These are phyloP conservation scores for Apocheima hispidaria DNA, from an alignment of 2,888 invertebrate species.

Conservation along the genomic window DNA sequence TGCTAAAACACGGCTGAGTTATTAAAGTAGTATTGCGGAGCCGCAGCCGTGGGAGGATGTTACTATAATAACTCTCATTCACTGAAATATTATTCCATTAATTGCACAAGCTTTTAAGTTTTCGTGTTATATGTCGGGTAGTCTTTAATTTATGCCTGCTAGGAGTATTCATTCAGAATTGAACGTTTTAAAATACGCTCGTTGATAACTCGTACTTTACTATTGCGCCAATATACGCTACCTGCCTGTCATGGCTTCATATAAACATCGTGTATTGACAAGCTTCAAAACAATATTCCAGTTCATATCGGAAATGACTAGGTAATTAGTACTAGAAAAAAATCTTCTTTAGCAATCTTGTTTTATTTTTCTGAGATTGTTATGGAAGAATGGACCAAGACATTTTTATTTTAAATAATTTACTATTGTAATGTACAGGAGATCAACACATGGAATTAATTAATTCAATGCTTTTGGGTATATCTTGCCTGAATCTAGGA, in stretches of 20 bases:
- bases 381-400: too few species aligned
- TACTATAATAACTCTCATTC: constrained; percentile 30
- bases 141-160: constrained; percentile 5
- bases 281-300: neutral
- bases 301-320: neutral
- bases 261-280: constrained; percentile 5
- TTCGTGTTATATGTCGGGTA: constrained; percentile 2
- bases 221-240: constrained; percentile 3
- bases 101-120: constrained; percentile 25
- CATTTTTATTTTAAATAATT: too few species aligned
- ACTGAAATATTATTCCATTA: constrained; percentile 27
- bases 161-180: constrained; percentile 11
- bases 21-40: constrained; percentile 41
- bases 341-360: too few species aligned
- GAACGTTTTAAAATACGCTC: constrained; percentile 7
- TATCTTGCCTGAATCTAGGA: too few species aligned
- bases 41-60: constrained; percentile 36
- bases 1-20: constrained; percentile 53
- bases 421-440: too few species aligned
- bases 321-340: neutral
- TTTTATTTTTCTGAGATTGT: too few species aligned
- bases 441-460: too few species aligned
- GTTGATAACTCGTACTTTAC: neutral
- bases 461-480: too few species aligned
- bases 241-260: constrained; percentile 3